Conservation (phyloP, 2,113 vertebrate genomes). For the Cyanistes caeruleus region DNA sequence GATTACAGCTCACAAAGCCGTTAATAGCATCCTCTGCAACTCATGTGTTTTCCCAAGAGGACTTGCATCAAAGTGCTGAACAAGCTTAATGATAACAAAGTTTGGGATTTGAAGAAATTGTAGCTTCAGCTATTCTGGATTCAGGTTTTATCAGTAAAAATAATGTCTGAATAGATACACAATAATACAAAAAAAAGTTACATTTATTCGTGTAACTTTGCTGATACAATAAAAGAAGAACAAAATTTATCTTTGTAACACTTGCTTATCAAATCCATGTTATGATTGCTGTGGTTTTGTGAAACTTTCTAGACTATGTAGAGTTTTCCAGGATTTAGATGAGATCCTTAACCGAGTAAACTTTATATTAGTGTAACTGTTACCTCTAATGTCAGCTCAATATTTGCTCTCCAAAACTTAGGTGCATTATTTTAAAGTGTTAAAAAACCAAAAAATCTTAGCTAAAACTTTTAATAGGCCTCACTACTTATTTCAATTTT, state of each 20-base stretch:
- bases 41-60: not conserved
- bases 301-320: not conserved
- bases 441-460: not conserved
- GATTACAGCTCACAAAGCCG: not conserved
- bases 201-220: not conserved
- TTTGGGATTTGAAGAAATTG: not conserved
- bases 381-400: not conserved
- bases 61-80: not conserved
- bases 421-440: not conserved
- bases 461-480: not conserved
- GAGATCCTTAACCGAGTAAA: not conserved
- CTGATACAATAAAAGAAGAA: not conserved
- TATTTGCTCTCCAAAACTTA: not conserved
- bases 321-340: not conserved
- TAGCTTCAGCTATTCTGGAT: not conserved
- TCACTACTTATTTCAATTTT: not conserved
- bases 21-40: not conserved
- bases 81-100: not conserved
- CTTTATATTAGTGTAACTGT: not conserved
- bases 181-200: not conserved
- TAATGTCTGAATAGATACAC: not conserved
- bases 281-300: not conserved
- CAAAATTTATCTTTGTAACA: not conserved
- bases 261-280: not conserved
- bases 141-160: not conserved